These are phyloP conservation scores for Nasonia giraulti DNA, from an alignment of 1,140 invertebrate species.

Conservation along the genomic window DNA sequence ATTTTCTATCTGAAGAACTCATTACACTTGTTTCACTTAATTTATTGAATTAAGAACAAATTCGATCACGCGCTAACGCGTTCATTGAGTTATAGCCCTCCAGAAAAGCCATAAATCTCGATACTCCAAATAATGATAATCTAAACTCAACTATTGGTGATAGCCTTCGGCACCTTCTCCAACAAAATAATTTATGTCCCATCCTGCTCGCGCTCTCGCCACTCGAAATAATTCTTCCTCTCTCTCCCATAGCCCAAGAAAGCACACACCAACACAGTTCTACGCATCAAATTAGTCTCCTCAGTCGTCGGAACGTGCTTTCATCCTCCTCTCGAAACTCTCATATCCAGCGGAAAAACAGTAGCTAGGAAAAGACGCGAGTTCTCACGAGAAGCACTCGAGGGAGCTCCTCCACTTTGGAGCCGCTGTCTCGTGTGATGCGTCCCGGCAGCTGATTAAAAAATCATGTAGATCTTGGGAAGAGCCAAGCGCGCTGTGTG, in stretches of 20 bases:
- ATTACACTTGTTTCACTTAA: too few relatives aligned
- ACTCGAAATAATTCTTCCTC: slow-evolving; percentile 1
- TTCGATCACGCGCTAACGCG: too few relatives aligned
- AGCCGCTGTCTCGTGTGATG: not conserved
- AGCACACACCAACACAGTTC: not conserved
- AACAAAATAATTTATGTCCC: slow-evolving; percentile 22
- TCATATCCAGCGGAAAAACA: not conserved
- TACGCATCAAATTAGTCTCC: not conserved
- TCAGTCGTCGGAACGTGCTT: slow-evolving; percentile 1
- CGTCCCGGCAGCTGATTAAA: slow-evolving; percentile 36
- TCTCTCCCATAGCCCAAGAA: not conserved
- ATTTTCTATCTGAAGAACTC: too few relatives aligned
- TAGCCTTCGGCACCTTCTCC: not conserved
- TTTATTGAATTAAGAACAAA: too few relatives aligned
- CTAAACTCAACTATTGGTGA: not conserved
- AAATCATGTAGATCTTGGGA: slow-evolving; percentile 41
- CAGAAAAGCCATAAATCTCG: not conserved
- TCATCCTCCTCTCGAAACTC: not conserved
- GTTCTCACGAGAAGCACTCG: slow-evolving; percentile 10
- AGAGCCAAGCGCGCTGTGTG: not conserved
- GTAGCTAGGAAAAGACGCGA: not conserved
- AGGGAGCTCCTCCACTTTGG: not conserved
- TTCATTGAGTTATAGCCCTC: too few relatives aligned
- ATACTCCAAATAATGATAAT: not conserved
- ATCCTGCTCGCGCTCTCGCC: not conserved